A percentile compares a stretch with the other conserved stretches of the same genome.
Conservation (phyloP, 2,888 invertebrate species). For the Parnassius apollo region DNA sequence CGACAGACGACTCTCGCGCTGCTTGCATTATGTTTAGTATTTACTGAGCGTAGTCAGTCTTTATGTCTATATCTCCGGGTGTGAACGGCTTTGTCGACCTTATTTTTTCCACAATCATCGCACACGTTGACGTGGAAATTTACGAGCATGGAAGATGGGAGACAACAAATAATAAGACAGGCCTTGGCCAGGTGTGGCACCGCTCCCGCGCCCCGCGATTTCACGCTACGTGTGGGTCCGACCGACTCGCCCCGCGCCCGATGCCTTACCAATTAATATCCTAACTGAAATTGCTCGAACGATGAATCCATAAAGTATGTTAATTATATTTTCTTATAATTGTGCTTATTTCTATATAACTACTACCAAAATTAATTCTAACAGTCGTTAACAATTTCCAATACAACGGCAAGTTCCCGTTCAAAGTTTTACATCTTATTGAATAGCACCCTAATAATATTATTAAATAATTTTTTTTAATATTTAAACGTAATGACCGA, state of each 20-base stretch:
- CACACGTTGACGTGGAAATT: constrained; percentile 79
- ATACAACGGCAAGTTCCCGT: too few species aligned
- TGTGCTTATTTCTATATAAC: constrained; percentile 1
- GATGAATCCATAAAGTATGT: constrained; percentile 33
- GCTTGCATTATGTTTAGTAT: constrained; percentile 47
- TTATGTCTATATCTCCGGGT: constrained; percentile 63
- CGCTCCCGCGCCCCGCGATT: constrained; percentile 73
- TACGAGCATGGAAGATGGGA: constrained; percentile 78
- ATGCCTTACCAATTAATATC: constrained; percentile 69
- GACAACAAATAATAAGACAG: constrained; percentile 78
- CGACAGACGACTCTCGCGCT: constrained; percentile 42
- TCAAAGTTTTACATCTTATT: too few species aligned
- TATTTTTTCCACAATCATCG: constrained; percentile 75
- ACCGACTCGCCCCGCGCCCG: constrained; percentile 33
- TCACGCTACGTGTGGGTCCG: constrained; percentile 78
- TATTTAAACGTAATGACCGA: too few species aligned
- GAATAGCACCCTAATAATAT: too few species aligned
- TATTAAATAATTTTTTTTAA: too few species aligned
- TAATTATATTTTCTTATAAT: neutral
- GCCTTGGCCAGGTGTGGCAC: constrained; percentile 65
- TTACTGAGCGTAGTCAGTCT: constrained; percentile 52
- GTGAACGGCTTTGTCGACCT: constrained; percentile 74
- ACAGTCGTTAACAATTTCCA: neutral
- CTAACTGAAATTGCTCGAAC: constrained; percentile 66
- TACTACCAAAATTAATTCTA: neutral